Evolutionary conservation across 2,797 vertebrate genomes (phyloP).

Genomic region (Myiothlypis chrysogaster): DNA sequence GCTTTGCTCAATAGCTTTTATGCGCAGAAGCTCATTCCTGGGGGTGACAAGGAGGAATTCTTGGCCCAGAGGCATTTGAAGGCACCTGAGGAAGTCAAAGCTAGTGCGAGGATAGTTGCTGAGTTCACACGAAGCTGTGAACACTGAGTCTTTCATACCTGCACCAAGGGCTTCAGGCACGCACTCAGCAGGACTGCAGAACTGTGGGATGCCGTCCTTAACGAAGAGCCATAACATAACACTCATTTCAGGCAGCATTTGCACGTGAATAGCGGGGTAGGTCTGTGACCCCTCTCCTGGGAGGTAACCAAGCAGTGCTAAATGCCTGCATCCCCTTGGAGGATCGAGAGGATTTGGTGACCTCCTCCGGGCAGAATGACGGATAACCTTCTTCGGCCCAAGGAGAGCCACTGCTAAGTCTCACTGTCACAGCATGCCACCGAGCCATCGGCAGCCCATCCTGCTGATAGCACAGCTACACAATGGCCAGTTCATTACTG

Average conservation of each 20-base stretch:
- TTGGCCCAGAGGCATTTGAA: neutral
- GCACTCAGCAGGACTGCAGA: neutral
- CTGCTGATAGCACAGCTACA: neutral
- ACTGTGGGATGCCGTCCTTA: neutral
- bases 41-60: neutral
- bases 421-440: neutral
- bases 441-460: neutral
- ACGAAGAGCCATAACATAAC: rapidly evolving
- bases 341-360: neutral
- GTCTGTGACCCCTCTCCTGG: neutral
- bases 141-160: neutral
- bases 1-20: neutral
- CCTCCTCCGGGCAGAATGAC: neutral
- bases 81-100: neutral
- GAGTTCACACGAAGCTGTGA: neutral
- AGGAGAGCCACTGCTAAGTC: neutral
- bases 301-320: neutral
- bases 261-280: neutral
- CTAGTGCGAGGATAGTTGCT: neutral
- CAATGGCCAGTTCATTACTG: conserved; percentile 3
- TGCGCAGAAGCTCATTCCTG: neutral
- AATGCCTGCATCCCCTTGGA: neutral
- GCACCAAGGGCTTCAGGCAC: rapidly evolving
- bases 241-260: neutral
- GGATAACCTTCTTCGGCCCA: neutral